phyloP scores from a whole-genome alignment of 2,888 invertebrate genomes.

The Laspeyria flexula region DNA sequence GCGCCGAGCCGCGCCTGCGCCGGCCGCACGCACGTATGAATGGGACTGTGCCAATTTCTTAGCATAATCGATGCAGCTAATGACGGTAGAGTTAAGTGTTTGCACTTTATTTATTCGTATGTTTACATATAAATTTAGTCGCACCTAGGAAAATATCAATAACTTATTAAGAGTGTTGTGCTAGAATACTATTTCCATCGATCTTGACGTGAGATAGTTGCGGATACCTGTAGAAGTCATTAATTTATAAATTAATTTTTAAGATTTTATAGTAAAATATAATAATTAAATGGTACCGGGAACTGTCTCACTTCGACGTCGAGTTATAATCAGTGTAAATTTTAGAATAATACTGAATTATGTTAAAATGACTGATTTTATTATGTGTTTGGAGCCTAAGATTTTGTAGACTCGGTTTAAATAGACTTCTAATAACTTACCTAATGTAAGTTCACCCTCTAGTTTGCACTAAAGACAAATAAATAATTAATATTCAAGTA shows the following conservation, averaged over 20 bases:
- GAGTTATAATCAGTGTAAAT: conserved; percentile 83
- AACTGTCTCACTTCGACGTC: conserved; percentile 80
- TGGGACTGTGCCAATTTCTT: conserved; percentile 85
- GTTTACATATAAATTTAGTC: conserved; percentile 84
- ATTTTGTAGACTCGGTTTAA: conserved; percentile 82
- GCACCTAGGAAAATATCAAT: conserved; percentile 86
- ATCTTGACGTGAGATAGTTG: conserved; percentile 79
- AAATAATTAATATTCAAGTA: conserved; percentile 65
- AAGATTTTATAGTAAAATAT: conserved; percentile 83
- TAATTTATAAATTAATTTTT: conserved; percentile 83
- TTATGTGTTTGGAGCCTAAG: conserved; percentile 85
- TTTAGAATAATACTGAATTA: conserved; percentile 84
- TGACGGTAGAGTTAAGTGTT: conserved; percentile 86
- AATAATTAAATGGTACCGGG: conserved; percentile 70
- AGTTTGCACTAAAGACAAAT: conserved; percentile 81
- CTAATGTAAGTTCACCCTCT: conserved; percentile 78
- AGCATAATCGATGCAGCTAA: conserved; percentile 80
- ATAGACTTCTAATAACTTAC: conserved; percentile 76
- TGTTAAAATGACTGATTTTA: conserved; percentile 86
- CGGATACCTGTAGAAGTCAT: conserved; percentile 80
- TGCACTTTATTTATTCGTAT: conserved; percentile 87
- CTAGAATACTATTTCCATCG: conserved; percentile 81
- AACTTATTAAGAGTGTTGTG: conserved; percentile 86
- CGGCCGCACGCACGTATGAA: conserved; percentile 60
- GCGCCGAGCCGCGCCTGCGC: conserved; percentile 12